Conservation (phyloP, 2,113 vertebrate genomes). For the Halichoeres trimaculatus region DNA sequence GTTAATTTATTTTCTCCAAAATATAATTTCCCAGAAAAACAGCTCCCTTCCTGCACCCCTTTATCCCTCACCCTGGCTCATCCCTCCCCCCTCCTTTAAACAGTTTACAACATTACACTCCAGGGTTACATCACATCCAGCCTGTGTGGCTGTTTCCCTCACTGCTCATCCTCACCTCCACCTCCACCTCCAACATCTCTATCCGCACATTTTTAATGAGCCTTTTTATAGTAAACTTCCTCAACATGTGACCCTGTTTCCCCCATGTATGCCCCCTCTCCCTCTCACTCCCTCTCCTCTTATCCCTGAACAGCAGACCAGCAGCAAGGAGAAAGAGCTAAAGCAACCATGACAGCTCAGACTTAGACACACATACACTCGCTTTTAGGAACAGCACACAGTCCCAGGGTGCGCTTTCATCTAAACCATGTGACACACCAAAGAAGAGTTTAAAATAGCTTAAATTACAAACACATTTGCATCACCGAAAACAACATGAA, state of each 20-base stretch:
- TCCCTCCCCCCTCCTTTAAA: background rate
- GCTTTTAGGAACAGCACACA: constrained; percentile 25
- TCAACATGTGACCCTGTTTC: constrained; percentile 57
- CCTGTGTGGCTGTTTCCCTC: background rate
- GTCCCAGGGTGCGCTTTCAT: constrained; percentile 39
- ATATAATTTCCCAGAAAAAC: constrained; percentile 21
- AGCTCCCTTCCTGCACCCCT: background rate
- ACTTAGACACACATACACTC: constrained; percentile 21
- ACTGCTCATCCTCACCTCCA: constrained; percentile 27
- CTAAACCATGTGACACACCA: constrained; percentile 33
- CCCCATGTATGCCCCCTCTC: constrained; percentile 7
- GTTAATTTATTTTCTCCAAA: background rate
- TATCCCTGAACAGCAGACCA: constrained; percentile 37
- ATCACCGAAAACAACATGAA: constrained; percentile 33
- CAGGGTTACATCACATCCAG: constrained; percentile 70
- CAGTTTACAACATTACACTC: constrained; percentile 58
- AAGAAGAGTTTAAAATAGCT: constrained; percentile 56
- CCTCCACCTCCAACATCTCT: constrained; percentile 52
- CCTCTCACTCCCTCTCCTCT: background rate
- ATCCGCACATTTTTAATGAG: constrained; percentile 77
- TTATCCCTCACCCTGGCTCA: background rate
- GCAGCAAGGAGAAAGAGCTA: constrained; percentile 23
- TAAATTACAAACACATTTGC: constrained; percentile 47
- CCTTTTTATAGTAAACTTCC: constrained; percentile 73
- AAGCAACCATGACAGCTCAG: constrained; percentile 41